Conservation (phyloP, 2,888 invertebrate species). For the Stegana nigrithorax region DNA sequence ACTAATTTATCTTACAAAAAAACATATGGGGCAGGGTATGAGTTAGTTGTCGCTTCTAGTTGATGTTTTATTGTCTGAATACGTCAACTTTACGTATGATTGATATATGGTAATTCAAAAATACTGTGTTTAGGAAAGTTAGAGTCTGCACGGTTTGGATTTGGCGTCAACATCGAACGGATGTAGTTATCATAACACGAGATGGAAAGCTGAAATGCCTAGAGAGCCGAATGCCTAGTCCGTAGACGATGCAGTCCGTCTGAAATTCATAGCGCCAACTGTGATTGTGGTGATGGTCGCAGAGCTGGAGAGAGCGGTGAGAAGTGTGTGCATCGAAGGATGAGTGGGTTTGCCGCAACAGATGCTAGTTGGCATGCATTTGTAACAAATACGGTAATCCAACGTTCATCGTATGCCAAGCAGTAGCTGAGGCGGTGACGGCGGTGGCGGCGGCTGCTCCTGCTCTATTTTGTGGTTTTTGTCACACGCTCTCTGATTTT, state of each 20-base stretch:
- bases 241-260: not conserved
- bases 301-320: not conserved
- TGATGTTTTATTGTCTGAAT: slow-evolving; percentile 33
- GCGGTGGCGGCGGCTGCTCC: not conserved
- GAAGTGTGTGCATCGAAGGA: not conserved
- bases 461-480: slow-evolving; percentile 6
- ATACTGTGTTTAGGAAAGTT: too few species aligned
- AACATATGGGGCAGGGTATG: slow-evolving; percentile 31
- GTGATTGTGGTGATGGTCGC: not conserved
- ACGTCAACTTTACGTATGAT: slow-evolving; percentile 43
- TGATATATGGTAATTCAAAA: slow-evolving; percentile 53
- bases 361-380: slow-evolving; percentile 2
- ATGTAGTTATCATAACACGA: too few species aligned
- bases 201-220: too few species aligned
- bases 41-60: slow-evolving; percentile 33
- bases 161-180: too few species aligned
- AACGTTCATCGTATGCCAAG: not conserved
- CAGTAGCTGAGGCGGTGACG: not conserved
- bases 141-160: too few species aligned
- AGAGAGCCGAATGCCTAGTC: too few species aligned
- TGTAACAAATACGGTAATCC: not conserved
- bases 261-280: not conserved
- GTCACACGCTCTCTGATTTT: not conserved
- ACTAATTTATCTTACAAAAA: slow-evolving; percentile 34
- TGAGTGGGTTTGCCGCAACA: not conserved